Conservation (phyloP, 2,888 invertebrate species). For the Phorcus lineatus region DNA sequence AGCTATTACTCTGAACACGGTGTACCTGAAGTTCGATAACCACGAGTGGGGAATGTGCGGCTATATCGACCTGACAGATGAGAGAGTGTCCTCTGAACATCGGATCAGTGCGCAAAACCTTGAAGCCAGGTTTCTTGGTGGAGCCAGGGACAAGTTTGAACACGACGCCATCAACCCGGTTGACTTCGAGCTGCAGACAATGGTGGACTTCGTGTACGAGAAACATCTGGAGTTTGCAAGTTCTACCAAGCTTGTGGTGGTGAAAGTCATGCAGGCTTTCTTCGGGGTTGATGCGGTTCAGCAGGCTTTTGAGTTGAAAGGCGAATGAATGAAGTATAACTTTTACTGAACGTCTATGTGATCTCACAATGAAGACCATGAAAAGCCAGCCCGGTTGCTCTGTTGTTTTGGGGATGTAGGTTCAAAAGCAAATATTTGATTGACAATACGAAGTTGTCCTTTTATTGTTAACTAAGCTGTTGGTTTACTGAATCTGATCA, state of each 20-base stretch:
- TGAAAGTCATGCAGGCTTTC: constrained; percentile 44
- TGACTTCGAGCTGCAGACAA: constrained; percentile 36
- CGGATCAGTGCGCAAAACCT: constrained; percentile 36
- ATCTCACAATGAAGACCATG: too few relatives aligned
- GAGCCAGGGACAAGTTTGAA: constrained; percentile 47
- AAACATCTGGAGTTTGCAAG: constrained; percentile 44
- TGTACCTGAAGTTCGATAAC: constrained; percentile 43
- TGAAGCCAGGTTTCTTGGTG: constrained; percentile 37
- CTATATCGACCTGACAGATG: constrained; percentile 40
- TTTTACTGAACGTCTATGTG: too few relatives aligned
- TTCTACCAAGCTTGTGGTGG: constrained; percentile 47
- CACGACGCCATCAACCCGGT: constrained; percentile 29
- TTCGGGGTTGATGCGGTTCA: constrained; percentile 41
- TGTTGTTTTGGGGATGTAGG: too few relatives aligned
- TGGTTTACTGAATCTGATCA: too few relatives aligned
- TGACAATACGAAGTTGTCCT: too few relatives aligned
- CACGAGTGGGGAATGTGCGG: constrained; percentile 50
- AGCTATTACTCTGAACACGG: constrained; percentile 40
- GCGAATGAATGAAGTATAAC: too few relatives aligned
- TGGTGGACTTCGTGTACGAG: constrained; percentile 42
- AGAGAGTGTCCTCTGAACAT: constrained; percentile 33
- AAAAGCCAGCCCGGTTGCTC: too few relatives aligned
- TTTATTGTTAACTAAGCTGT: too few relatives aligned
- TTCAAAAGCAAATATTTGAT: too few relatives aligned
- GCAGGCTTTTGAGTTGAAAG: constrained; percentile 31